Conservation (phyloP, 2,113 vertebrate genomes). For the Sarotherodon lohbergeri region DNA sequence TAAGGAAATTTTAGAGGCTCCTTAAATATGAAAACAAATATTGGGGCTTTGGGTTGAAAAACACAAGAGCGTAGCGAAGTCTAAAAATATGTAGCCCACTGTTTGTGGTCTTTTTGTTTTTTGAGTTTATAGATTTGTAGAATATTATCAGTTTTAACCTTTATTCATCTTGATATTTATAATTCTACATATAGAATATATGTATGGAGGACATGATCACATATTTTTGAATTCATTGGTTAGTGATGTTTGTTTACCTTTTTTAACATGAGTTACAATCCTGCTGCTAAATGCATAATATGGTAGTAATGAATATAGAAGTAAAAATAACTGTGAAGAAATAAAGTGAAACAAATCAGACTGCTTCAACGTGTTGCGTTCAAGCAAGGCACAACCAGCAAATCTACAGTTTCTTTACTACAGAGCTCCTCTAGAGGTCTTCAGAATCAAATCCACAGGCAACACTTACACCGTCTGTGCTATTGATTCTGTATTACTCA, state of each 20-base stretch:
- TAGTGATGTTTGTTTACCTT: background rate
- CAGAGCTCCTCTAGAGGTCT: background rate
- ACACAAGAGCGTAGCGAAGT: background rate
- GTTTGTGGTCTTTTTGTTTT: background rate
- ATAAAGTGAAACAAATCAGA: background rate
- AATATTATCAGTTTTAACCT: background rate
- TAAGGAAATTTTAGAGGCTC: background rate
- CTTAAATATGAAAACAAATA: background rate
- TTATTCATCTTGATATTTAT: background rate
- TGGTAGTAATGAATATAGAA: background rate
- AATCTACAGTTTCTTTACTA: background rate
- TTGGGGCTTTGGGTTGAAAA: background rate
- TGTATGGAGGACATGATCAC: background rate
- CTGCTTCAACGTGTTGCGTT: background rate
- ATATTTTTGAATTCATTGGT: background rate
- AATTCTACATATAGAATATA: background rate
- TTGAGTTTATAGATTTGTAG: background rate
- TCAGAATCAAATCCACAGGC: background rate
- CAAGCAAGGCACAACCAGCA: background rate
- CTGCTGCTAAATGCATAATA: background rate
- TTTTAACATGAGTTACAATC: background rate
- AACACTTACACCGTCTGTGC: background rate
- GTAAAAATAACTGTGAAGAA: background rate
- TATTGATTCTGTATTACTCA: background rate
- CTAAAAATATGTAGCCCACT: background rate